Evolutionary conservation across 2,888 invertebrate genomes (phyloP), one percentile per base, ranked within the genome.

Genomic region (Habroteleia sp.): DNA sequence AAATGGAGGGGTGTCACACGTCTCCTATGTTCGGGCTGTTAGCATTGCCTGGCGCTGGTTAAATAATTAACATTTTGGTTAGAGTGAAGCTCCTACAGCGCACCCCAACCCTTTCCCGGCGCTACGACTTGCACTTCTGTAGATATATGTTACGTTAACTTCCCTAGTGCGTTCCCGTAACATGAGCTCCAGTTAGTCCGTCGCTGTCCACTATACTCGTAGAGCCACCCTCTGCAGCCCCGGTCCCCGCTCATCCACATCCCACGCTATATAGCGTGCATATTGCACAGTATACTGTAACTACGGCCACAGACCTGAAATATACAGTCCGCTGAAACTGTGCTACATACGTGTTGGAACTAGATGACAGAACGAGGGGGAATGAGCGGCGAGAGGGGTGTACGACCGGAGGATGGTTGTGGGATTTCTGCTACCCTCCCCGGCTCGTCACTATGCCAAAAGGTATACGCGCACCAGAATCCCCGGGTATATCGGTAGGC

Each of bases 41-140:
- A 84, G 81, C 81, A 78, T 76, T 80, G 80, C 81, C 83, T 81
- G 81, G 83, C 76, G 83, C 81, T 83, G 81, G 84, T 85, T 76
- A 77, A 85, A 85, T 85, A 86, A 86, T 85, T 83, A 85, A 85
- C 84, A 85, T 86, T 86, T 85, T 81, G 85, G 85, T 82, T 79
- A 81, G 81, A 83, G 81, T 41, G 72, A 58, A 75, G 71, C 76
- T 77, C 60, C 71, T 82, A 60, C 44, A 56, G 29, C 48, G 44
- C 54, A 16, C 56, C 62, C 62, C 75, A 52, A 48, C 54, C 68
- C 54, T 44, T 41, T 44, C 78, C 62, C 73, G 62, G 54, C 62
- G 71, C 62, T 76, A 52, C 77, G 56, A 71, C 77, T 72, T 62
- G 56, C 65, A 65, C 39, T 65, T 73, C 77, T 76, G 74, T 79